Percentiles rank a stretch among this genome's conserved stretches.
phyloP scores from a whole-genome alignment of 1,140 invertebrate species.

The Gonioctena quinquepunctata region DNA sequence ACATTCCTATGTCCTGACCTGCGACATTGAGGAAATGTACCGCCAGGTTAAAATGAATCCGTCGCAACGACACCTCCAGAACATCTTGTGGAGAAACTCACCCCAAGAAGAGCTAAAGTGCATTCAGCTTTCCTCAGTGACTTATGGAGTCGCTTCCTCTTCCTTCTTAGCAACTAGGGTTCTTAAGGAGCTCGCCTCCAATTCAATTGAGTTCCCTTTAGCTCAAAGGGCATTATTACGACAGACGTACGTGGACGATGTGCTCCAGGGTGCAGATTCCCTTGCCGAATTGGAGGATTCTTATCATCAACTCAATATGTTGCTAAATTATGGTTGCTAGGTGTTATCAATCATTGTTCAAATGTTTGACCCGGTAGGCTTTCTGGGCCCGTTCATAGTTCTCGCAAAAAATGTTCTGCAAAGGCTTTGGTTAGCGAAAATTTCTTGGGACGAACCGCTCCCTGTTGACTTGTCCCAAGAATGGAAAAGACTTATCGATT shows the following conservation, averaged over 20 bases:
- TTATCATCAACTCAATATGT: background rate
- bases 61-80: slow-evolving; percentile 12
- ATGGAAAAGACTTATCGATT: slow-evolving; percentile 33
- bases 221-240: slow-evolving; percentile 35
- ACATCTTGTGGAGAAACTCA: slow-evolving; percentile 16
- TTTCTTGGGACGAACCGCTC: slow-evolving; percentile 31
- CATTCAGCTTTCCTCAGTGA: slow-evolving; percentile 12
- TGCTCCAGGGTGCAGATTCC: slow-evolving; percentile 20
- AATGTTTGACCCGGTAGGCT: slow-evolving; percentile 39
- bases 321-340: background rate
- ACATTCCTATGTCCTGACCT: slow-evolving; percentile 5
- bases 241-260: slow-evolving; percentile 30
- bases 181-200: slow-evolving; percentile 18
- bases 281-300: background rate
- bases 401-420: slow-evolving; percentile 34
- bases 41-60: slow-evolving; percentile 12
- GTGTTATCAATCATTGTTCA: slow-evolving; percentile 4
- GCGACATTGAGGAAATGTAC: slow-evolving; percentile 22
- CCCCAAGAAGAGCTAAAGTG: slow-evolving; percentile 13
- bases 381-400: slow-evolving; percentile 32
- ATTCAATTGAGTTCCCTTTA: background rate
- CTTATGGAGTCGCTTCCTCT: slow-evolving; percentile 9
- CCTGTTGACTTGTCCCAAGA: slow-evolving; percentile 25
- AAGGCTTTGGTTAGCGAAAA: slow-evolving; percentile 25
- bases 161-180: slow-evolving; percentile 13